Evolutionary conservation across 2,113 vertebrate genomes (phyloP).

Genomic region (Micromys minutus): DNA sequence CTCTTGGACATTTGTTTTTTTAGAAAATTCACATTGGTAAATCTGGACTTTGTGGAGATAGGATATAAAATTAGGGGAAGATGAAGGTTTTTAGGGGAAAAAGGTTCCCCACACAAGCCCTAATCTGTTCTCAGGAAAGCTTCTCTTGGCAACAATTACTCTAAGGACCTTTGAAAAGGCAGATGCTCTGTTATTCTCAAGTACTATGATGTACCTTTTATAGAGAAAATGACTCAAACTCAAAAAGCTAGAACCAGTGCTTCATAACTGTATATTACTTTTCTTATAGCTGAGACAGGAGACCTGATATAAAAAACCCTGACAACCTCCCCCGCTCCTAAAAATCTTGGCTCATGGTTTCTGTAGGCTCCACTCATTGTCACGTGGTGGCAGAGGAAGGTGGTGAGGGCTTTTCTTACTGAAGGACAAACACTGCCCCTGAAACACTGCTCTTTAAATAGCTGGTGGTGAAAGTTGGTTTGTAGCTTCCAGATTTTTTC

Average conservation of each 20-base stretch:
- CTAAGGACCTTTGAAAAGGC: background rate
- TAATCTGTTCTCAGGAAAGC: background rate
- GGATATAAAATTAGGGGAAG: background rate
- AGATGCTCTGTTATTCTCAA: background rate
- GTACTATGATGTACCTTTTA: background rate
- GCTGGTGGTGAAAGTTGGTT: background rate
- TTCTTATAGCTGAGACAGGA: background rate
- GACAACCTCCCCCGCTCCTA: too few relatives aligned
- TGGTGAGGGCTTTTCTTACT: background rate
- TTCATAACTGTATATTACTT: background rate
- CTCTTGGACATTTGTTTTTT: background rate
- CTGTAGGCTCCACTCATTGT: background rate
- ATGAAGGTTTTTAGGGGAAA: background rate
- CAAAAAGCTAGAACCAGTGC: background rate
- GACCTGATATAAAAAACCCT: background rate
- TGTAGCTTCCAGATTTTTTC: background rate
- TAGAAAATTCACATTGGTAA: background rate
- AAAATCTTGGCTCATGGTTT: background rate
- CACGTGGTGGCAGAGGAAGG: too few relatives aligned
- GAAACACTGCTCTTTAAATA: background rate
- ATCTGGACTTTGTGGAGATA: background rate
- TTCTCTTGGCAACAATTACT: background rate
- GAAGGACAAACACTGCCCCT: too few relatives aligned
- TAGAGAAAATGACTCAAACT: background rate
- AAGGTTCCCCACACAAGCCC: rapidly evolving